These are phyloP conservation scores for Chalcis sispes DNA, from an alignment of 2,888 invertebrate species.

Conservation along the genomic window DNA sequence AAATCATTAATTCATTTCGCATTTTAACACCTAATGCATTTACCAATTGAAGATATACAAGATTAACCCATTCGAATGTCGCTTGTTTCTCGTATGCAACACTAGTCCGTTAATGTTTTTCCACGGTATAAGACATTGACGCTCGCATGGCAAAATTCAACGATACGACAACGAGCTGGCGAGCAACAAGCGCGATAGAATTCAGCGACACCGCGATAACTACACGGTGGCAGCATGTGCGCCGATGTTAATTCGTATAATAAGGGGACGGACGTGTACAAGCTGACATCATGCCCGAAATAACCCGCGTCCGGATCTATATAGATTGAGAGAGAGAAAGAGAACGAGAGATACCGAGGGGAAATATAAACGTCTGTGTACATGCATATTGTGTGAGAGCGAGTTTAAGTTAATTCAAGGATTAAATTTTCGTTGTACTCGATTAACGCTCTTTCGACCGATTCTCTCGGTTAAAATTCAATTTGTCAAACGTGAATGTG, in stretches of 20 bases:
- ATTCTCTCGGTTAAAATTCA: conserved; percentile 36
- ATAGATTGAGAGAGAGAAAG: no score
- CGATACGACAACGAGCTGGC: background rate
- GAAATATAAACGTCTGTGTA: no score
- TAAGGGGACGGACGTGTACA: conserved; percentile 41
- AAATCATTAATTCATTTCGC: no score
- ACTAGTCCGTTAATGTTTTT: conserved; percentile 35
- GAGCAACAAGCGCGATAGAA: background rate
- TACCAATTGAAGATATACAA: no score
- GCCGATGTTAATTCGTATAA: conserved; percentile 50
- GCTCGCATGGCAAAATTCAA: background rate
- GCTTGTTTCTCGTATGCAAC: background rate
- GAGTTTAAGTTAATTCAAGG: conserved; percentile 51
- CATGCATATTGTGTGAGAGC: background rate
- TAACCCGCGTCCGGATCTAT: conserved; percentile 8
- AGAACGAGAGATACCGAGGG: no score
- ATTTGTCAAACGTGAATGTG: conserved; percentile 28
- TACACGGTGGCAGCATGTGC: conserved; percentile 11
- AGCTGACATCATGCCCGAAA: conserved; percentile 21
- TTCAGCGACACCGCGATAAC: conserved; percentile 16
- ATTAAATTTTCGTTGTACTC: conserved; percentile 39
- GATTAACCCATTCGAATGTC: background rate
- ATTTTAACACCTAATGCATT: no score
- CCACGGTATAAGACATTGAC: background rate
- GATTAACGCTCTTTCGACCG: conserved; percentile 36